A percentile compares a stretch with the other conserved stretches of the same genome.
Conservation (phyloP, 2,888 invertebrate species). For the Pollenia labialis region DNA sequence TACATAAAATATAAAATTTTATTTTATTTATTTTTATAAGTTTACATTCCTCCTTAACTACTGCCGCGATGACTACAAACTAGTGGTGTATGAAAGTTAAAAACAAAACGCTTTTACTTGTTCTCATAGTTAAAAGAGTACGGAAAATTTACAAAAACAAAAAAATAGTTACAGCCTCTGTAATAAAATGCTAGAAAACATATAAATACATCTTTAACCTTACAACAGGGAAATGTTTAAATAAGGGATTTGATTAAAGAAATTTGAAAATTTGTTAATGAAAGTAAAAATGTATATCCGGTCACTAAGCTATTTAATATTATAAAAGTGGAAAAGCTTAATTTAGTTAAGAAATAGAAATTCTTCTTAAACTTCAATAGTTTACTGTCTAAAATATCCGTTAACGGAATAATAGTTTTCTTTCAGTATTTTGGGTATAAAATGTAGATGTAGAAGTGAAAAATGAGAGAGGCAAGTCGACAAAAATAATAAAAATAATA, state of each 20-base stretch:
- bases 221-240: not conserved
- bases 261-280: not conserved
- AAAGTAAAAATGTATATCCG: not conserved
- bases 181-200: slow-evolving; percentile 64
- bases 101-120: slow-evolving; percentile 35
- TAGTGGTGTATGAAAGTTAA: slow-evolving; percentile 49
- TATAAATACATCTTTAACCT: slow-evolving; percentile 30
- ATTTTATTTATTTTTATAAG: slow-evolving; percentile 44
- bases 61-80: slow-evolving; percentile 48
- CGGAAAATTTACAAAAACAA: not conserved
- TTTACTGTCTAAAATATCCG: no score
- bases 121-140: slow-evolving; percentile 41
- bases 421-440: no score
- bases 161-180: slow-evolving; percentile 28
- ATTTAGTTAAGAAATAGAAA: not conserved
- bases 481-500: slow-evolving; percentile 25
- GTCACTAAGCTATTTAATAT: no score
- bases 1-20: slow-evolving; percentile 70
- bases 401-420: no score
- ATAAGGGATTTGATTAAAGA: not conserved
- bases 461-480: not conserved
- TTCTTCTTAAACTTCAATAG: no score
- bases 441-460: not conserved
- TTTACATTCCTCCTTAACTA: slow-evolving; percentile 49
- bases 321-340: no score